Conservation (phyloP, 1,140 invertebrate genomes). For the Caenorhabditis latens region DNA sequence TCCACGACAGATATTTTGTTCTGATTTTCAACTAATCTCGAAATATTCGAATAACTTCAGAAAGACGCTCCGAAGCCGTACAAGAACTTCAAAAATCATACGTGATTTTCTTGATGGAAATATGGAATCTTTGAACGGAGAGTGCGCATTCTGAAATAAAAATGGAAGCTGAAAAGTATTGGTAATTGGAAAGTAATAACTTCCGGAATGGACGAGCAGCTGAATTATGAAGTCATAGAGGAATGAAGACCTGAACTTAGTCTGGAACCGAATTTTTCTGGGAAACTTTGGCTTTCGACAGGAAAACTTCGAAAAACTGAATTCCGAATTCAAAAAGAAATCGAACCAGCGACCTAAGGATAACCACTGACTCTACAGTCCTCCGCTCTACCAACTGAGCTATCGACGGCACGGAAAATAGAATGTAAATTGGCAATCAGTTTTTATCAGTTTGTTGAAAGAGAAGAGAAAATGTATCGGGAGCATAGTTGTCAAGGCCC, state of each 20-base stretch:
- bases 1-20: too few relatives aligned
- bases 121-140: not conserved
- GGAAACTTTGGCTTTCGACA: not conserved
- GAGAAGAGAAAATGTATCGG: too few relatives aligned
- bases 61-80: not conserved
- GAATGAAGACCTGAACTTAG: not conserved
- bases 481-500: too few relatives aligned
- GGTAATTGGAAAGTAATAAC: not conserved
- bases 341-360: slow-evolving; percentile 73
- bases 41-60: too few relatives aligned
- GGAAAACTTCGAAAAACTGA: too few relatives aligned
- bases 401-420: slow-evolving; percentile 54
- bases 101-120: not conserved
- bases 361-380: slow-evolving; percentile 65
- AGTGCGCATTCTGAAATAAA: not conserved
- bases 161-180: not conserved
- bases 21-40: too few relatives aligned
- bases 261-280: not conserved
- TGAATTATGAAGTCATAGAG: not conserved
- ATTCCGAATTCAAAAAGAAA: too few relatives aligned
- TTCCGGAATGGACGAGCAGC: not conserved
- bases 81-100: slow-evolving; percentile 13
- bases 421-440: too few relatives aligned
- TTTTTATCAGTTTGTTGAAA: too few relatives aligned
- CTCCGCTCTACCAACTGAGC: slow-evolving; percentile 70